A percentile compares a stretch with the other conserved stretches of the same genome.
These are phyloP conservation scores for Pterocles orientalis DNA, from an alignment of 2,113 vertebrate species.

Conservation along the genomic window DNA sequence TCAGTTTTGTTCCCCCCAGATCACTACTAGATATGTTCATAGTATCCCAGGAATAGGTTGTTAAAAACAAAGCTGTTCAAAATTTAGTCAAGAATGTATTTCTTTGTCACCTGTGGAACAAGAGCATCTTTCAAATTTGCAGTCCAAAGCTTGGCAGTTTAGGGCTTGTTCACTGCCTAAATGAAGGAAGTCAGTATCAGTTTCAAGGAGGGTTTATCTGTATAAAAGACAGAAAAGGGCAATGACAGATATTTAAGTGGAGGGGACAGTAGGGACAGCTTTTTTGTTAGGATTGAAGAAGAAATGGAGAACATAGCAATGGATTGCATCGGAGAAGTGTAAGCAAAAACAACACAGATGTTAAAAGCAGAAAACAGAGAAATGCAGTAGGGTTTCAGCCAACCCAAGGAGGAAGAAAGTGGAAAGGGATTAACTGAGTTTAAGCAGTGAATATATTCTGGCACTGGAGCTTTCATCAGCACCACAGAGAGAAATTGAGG, in stretches of 20 bases:
- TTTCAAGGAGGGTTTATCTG: neutral
- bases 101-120: neutral
- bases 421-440: neutral
- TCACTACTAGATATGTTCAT: neutral
- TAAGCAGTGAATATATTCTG: neutral
- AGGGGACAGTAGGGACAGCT: neutral
- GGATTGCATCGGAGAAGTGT: neutral
- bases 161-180: neutral
- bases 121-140: neutral
- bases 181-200: neutral
- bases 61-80: neutral
- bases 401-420: neutral
- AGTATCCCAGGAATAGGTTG: neutral
- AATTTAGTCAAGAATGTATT: neutral
- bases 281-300: neutral
- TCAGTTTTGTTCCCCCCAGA: neutral
- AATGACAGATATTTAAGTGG: neutral
- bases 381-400: neutral
- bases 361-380: neutral
- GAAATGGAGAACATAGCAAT: neutral
- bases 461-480: neutral
- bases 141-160: neutral
- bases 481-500: neutral
- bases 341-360: neutral
- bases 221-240: neutral